phyloP scores from a whole-genome alignment of 2,113 vertebrate species.

The Hippocampus abdominalis region DNA sequence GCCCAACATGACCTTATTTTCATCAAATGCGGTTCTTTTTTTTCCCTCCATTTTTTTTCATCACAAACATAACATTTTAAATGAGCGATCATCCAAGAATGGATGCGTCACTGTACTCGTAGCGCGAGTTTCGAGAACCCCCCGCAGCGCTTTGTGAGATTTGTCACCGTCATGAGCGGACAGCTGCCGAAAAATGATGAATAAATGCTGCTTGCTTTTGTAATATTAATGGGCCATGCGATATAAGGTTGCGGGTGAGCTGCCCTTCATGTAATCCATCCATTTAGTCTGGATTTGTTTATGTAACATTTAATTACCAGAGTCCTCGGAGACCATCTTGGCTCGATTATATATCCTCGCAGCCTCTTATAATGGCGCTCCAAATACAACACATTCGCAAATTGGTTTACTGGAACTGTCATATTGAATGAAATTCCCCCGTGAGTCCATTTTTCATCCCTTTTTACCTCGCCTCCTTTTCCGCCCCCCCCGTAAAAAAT shows the following conservation, averaged over 20 bases:
- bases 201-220: constrained; percentile 34
- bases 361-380: background rate
- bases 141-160: constrained; percentile 25
- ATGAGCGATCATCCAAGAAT: constrained; percentile 29
- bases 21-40: constrained; percentile 16
- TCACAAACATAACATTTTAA: constrained; percentile 5
- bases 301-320: constrained; percentile 31
- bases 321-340: constrained; percentile 19
- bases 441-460: background rate
- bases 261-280: constrained; percentile 8
- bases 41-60: background rate
- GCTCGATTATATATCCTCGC: constrained; percentile 12
- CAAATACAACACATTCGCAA: constrained; percentile 1
- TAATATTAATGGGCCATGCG: constrained; percentile 35
- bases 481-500: constrained; percentile 11
- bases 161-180: constrained; percentile 29
- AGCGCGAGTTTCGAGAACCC: constrained; percentile 8
- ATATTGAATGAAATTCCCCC: constrained; percentile 3
- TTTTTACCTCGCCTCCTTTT: constrained; percentile 10
- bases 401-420: background rate
- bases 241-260: constrained; percentile 19
- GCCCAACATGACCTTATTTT: constrained; percentile 28
- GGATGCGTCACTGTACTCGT: constrained; percentile 24
- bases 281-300: constrained; percentile 45
- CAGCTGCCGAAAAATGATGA: constrained; percentile 32